phyloP scores from a whole-genome alignment of 2,113 vertebrate species.

The Neotoma lepida region DNA sequence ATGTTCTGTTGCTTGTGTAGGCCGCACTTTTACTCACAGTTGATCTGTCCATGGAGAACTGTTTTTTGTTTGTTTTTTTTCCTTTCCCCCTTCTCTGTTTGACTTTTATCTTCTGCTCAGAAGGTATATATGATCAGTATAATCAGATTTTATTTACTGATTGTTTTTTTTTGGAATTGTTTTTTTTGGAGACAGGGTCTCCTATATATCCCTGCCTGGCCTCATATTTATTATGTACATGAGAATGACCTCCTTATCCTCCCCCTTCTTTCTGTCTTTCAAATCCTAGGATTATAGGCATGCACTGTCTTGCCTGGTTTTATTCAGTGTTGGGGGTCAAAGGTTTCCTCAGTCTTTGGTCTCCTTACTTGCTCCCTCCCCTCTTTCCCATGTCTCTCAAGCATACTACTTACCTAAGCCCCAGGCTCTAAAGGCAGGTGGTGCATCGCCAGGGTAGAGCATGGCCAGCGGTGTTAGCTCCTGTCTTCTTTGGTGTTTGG shows the following conservation, averaged over 20 bases:
- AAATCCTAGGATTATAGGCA: background rate
- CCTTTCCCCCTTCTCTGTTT: background rate
- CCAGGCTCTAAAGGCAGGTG: background rate
- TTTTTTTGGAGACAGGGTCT: background rate
- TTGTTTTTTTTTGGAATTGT: background rate
- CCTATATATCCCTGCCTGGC: background rate
- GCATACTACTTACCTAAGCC: background rate
- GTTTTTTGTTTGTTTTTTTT: too few species aligned
- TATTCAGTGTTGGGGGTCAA: background rate
- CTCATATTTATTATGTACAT: background rate
- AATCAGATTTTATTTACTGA: background rate
- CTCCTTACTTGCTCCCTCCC: background rate
- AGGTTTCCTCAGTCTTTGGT: background rate
- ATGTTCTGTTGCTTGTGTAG: background rate
- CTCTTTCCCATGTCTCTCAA: background rate
- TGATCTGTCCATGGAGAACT: background rate
- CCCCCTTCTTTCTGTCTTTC: background rate
- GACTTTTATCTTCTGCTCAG: background rate
- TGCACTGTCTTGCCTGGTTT: background rate
- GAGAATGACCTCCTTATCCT: background rate
- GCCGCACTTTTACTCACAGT: background rate
- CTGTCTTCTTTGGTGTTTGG: background rate
- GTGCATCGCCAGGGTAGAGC: background rate
- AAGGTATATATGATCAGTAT: background rate
- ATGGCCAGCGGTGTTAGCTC: background rate